Percentiles rank a stretch among this genome's conserved stretches.
phyloP scores from a whole-genome alignment of 2,888 invertebrate genomes.

The Psococerastis gibbosa region DNA sequence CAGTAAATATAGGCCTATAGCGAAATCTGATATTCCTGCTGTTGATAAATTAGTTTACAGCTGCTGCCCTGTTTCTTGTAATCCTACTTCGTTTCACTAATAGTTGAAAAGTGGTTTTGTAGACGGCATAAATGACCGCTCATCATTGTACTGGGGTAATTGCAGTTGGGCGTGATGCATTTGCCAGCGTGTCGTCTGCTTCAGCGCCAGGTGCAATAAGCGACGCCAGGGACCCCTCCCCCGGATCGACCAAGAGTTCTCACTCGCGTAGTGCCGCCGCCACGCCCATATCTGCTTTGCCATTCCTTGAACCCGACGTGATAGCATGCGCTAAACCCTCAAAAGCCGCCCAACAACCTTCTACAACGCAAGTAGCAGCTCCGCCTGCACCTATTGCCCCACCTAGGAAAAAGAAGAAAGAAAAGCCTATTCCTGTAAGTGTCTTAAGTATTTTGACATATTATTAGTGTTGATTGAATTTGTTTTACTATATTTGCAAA shows the following conservation, averaged over 20 bases:
- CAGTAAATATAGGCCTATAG: too few relatives aligned
- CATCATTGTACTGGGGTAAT: too few relatives aligned
- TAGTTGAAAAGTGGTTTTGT: too few relatives aligned
- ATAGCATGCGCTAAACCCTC: slow-evolving; percentile 70
- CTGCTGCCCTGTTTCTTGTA: too few relatives aligned
- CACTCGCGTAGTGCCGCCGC: neutral
- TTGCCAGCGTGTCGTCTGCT: neutral
- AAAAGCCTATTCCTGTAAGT: slow-evolving; percentile 28
- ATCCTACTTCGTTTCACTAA: too few relatives aligned
- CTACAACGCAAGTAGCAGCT: slow-evolving; percentile 20
- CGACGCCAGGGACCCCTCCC: neutral
- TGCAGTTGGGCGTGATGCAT: neutral
- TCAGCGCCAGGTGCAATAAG: neutral
- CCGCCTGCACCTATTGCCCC: slow-evolving; percentile 41
- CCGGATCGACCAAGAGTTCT: neutral
- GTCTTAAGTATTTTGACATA: too few relatives aligned
- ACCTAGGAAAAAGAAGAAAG: slow-evolving; percentile 59
- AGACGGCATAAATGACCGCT: too few relatives aligned
- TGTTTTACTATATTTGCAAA: too few relatives aligned
- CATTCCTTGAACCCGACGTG: slow-evolving; percentile 70
- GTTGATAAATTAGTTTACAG: too few relatives aligned
- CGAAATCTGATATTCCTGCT: too few relatives aligned
- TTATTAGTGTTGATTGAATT: too few relatives aligned
- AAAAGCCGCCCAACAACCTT: slow-evolving; percentile 20
- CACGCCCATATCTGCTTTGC: neutral